Evolutionary conservation across 2,797 vertebrate species (phyloP).

Genomic region (Pseudotriccus pelzelni): DNA sequence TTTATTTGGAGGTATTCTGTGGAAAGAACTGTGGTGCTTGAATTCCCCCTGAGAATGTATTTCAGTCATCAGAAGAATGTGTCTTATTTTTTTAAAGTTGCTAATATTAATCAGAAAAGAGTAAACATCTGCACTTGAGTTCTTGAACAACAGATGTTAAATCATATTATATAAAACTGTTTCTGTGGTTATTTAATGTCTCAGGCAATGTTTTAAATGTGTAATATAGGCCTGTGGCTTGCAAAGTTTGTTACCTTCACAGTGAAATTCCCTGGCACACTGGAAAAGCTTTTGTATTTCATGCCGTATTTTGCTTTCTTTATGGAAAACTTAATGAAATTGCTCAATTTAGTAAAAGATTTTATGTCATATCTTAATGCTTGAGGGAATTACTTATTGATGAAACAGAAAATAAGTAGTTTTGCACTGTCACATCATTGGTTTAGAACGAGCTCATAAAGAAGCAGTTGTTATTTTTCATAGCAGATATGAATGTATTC

Average conservation of each 20-base stretch:
- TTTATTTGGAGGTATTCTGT: neutral
- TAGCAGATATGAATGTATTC: neutral
- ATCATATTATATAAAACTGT: neutral
- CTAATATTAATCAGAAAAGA: constrained; percentile 4
- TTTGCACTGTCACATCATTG: neutral
- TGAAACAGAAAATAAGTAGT: constrained; percentile 4
- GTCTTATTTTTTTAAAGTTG: neutral
- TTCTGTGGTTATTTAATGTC: neutral
- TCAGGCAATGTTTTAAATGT: neutral
- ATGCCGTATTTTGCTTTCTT: constrained; percentile 13
- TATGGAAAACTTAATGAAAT: constrained; percentile 45
- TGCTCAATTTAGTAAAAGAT: constrained; percentile 40
- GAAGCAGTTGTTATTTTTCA: constrained; percentile 27
- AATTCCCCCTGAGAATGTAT: constrained; percentile 1
- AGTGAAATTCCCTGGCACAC: neutral
- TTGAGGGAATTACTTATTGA: constrained; percentile 22
- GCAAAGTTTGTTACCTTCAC: constrained; percentile 6
- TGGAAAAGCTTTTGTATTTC: constrained; percentile 33
- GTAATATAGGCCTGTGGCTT: neutral
- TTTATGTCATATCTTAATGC: constrained; percentile 4
- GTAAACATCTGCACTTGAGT: neutral
- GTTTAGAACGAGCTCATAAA: constrained; percentile 30
- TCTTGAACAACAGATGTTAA: neutral
- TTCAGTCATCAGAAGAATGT: neutral
- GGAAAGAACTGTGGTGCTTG: neutral